Evolutionary conservation across 2,113 vertebrate species (phyloP).

Genomic region (Pogona vitticeps): DNA sequence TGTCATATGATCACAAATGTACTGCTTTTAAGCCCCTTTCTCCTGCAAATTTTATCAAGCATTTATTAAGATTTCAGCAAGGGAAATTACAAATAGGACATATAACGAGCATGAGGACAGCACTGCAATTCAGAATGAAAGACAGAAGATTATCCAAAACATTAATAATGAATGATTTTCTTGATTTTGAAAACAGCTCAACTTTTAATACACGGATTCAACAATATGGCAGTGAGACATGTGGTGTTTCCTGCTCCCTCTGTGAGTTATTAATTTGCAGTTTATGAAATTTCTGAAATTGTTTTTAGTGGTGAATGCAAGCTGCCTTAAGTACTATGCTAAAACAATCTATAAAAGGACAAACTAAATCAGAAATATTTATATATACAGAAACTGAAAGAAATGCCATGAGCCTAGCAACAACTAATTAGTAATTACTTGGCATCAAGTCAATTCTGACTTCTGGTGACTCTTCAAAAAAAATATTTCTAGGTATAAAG

Average conservation of each 20-base stretch:
- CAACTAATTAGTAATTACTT: neutral
- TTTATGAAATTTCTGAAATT: neutral
- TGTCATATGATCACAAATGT: neutral
- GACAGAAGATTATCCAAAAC: neutral
- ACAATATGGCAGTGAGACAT: neutral
- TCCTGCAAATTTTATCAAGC: neutral
- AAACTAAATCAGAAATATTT: neutral
- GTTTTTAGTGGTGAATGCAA: neutral
- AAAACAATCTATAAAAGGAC: neutral
- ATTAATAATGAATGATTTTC: neutral
- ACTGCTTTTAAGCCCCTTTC: neutral
- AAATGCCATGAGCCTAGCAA: neutral
- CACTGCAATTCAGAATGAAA: neutral
- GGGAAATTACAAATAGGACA: neutral
- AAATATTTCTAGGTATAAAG: no score
- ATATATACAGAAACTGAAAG: neutral
- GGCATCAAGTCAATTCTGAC: no score
- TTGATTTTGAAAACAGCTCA: no score
- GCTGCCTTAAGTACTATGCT: neutral
- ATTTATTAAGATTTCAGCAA: neutral
- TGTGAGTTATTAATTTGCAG: neutral
- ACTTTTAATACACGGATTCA: neutral
- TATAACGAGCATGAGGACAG: neutral
- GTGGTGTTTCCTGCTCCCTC: neutral
- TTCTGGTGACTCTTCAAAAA: no score